A percentile compares a stretch with the other conserved stretches of the same genome.
phyloP scores from a whole-genome alignment of 2,888 invertebrate genomes.

The Eupithecia centaureata region DNA sequence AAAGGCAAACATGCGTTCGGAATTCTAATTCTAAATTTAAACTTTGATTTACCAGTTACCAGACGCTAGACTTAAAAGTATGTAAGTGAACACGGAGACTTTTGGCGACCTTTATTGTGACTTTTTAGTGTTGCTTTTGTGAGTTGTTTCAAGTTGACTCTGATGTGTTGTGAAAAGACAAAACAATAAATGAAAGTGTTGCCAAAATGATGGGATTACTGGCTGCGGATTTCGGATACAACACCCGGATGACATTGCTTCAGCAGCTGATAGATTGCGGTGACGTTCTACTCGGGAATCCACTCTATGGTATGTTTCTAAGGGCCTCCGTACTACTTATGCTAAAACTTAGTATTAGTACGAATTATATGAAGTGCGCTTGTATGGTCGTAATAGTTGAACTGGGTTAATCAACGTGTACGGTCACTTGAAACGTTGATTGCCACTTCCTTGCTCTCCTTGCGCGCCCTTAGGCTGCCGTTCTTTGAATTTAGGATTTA shows the following conservation, averaged over 20 bases:
- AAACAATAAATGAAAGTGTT: constrained; percentile 19
- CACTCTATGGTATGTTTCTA: constrained; percentile 62
- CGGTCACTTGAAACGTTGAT: constrained; percentile 13
- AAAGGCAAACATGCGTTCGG: constrained; percentile 55
- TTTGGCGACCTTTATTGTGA: background rate
- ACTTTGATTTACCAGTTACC: constrained; percentile 10
- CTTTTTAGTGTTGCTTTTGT: background rate
- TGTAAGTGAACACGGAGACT: background rate
- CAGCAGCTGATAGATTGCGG: constrained; percentile 78
- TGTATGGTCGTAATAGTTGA: constrained; percentile 1
- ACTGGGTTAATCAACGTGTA: constrained; percentile 10
- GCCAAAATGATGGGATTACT: constrained; percentile 72
- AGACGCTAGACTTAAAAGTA: constrained; percentile 11
- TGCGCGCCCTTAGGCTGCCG: background rate
- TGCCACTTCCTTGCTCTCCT: constrained; percentile 7
- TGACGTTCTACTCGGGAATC: constrained; percentile 68
- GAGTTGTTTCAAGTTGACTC: background rate
- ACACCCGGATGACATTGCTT: constrained; percentile 70
- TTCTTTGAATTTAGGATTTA: background rate
- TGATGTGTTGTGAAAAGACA: background rate
- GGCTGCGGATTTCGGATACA: constrained; percentile 73
- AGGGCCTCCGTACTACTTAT: background rate
- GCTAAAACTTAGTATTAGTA: constrained; percentile 1
- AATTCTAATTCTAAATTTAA: constrained; percentile 8
- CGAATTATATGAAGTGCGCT: background rate